Evolutionary conservation across 2,888 invertebrate species (phyloP).

Genomic region (Taenaris catops): DNA sequence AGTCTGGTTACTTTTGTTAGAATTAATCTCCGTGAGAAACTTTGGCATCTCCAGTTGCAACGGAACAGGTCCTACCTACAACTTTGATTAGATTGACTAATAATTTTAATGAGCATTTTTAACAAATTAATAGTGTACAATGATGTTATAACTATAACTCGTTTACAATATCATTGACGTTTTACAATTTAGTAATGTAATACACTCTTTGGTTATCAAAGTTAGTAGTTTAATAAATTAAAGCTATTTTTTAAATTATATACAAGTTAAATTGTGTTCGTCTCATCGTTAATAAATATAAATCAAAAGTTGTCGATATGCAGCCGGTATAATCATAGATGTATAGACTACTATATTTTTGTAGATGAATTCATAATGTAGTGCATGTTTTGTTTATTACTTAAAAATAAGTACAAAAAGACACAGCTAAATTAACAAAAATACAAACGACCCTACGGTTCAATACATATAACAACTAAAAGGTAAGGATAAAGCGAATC

Average conservation of each 20-base stretch:
- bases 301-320: constrained; percentile 8
- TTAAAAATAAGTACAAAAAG: constrained; percentile 26
- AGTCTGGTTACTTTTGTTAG: too few relatives aligned
- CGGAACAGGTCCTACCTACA: not conserved
- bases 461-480: constrained; percentile 29
- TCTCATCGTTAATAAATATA: not conserved
- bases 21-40: not conserved
- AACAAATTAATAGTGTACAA: constrained; percentile 5
- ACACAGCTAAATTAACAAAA: constrained; percentile 31
- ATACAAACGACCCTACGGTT: constrained; percentile 28
- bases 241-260: constrained; percentile 8
- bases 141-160: too few relatives aligned
- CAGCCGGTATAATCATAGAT: not conserved
- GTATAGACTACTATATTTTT: constrained; percentile 20
- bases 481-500: constrained; percentile 28
- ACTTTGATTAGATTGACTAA: constrained; percentile 3
- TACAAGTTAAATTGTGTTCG: constrained; percentile 5
- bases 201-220: constrained; percentile 16
- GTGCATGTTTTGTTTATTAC: constrained; percentile 26
- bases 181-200: constrained; percentile 4
- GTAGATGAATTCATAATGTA: constrained; percentile 21
- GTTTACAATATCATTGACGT: too few relatives aligned
- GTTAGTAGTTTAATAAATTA: constrained; percentile 17
- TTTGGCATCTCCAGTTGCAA: constrained; percentile 9
- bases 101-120: constrained; percentile 9